These are phyloP conservation scores for Fragum whitleyi DNA, from an alignment of 2,888 invertebrate species.

Conservation along the genomic window DNA sequence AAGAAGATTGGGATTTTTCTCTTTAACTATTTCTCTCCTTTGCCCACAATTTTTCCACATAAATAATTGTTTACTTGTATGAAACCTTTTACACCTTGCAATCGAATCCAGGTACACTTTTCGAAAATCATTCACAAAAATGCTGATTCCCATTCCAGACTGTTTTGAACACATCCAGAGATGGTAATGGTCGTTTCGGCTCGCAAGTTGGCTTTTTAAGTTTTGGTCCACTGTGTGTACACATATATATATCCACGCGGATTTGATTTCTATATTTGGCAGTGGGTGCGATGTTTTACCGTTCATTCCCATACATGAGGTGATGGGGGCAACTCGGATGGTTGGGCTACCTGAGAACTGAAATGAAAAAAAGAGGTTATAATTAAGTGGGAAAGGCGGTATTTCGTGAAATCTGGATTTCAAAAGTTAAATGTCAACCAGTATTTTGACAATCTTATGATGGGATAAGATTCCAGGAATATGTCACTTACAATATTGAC, in stretches of 20 bases:
- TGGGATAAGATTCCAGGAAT: too few species aligned
- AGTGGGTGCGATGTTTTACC: constrained; percentile 8
- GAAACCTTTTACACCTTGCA: constrained; percentile 13
- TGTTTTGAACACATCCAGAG: constrained; percentile 9
- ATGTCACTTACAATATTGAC: too few species aligned
- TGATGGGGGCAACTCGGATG: constrained; percentile 98
- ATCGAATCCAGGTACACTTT: neutral
- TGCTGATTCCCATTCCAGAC: constrained; percentile 14
- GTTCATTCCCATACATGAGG: constrained; percentile 94
- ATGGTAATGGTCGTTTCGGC: constrained; percentile 5
- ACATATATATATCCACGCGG: neutral
- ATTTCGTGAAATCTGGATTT: neutral
- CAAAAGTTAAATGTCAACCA: too few species aligned
- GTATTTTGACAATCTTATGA: too few species aligned
- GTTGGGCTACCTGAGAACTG: constrained; percentile 91
- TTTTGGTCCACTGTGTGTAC: constrained; percentile 13
- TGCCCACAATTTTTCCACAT: neutral
- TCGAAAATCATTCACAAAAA: neutral
- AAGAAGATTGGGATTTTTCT: neutral
- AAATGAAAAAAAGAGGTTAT: constrained; percentile 62
- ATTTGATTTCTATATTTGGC: constrained; percentile 7
- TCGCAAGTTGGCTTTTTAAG: neutral
- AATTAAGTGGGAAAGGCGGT: too few species aligned
- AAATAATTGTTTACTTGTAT: neutral
- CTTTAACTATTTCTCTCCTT: neutral